Evolutionary conservation across 2,113 vertebrate species (phyloP), one percentile per base, ranked within the genome.

Genomic region (Tamias sibiricus): DNA sequence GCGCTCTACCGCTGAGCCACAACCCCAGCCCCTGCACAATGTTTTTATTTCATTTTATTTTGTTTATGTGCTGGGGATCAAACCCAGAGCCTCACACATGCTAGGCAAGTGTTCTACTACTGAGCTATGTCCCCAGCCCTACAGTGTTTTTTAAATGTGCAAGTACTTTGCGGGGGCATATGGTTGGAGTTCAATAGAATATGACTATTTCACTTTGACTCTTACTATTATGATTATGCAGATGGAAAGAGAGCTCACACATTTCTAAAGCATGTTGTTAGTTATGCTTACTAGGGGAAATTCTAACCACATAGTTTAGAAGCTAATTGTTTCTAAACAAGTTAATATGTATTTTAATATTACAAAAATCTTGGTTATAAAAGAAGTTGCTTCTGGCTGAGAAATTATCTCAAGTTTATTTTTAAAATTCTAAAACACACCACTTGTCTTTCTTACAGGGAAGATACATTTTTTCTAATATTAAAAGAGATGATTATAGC

Each of bases 351-450:
- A 52, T 95, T 83, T 95, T 52, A 75, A 44, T 87, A 79, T 14
- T 90, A 42, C 35, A 87, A 95, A 95, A 96, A 49, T 28, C 4
- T 49, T 84, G 10, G 62, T 74, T 94, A 69, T 30, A 83, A 74
- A 77, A 75, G 42, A 90, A 79, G 6, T 37, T 88, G 8, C 16
- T 91, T 91, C 59, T 93, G 42, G 42, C 74, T 96, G 69, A 71
- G 72, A 88, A 94, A 81, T 88, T 40, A 92, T 62, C 54, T 92
- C 37, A 47, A 22, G 19, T 81, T 90, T 79, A 59, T 72, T 92
- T 91, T 91, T 69, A 69, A 77, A 75, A 26, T 90, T 90, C 57
- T 87, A 84, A 93, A 92, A 69, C 49, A 91, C 7, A 42, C 28
- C 9, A 84, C 66, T 83, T 88, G 8, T 37, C 40, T 94, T 87